These are phyloP conservation scores for Leuctra nigra DNA, from an alignment of 2,888 invertebrate genomes.

Conservation along the genomic window DNA sequence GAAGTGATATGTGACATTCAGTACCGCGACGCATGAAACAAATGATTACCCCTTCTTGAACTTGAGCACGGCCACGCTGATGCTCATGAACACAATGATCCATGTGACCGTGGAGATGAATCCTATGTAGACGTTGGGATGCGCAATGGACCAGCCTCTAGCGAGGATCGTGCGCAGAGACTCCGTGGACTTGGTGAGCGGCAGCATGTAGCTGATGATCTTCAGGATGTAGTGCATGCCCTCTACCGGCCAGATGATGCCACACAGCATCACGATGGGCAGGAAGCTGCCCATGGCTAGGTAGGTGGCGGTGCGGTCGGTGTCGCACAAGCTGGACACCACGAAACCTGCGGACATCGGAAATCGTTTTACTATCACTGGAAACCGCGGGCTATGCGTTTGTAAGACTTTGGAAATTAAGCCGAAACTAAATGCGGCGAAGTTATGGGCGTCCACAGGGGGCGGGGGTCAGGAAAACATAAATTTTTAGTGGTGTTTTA, in stretches of 20 bases:
- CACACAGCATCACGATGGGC: conserved; percentile 79
- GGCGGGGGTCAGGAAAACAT: no score
- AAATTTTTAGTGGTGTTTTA: no score
- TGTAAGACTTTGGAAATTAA: no score
- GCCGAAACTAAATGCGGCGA: no score
- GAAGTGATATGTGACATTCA: no score
- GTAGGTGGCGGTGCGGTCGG: conserved; percentile 78
- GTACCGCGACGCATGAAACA: no score
- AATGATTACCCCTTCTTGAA: conserved; percentile 82
- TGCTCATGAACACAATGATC: conserved; percentile 67
- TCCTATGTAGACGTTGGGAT: conserved; percentile 70
- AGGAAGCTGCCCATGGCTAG: conserved; percentile 78
- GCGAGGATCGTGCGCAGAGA: conserved; percentile 78
- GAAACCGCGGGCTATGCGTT: no score
- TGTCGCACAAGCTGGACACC: conserved; percentile 71
- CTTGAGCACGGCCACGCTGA: conserved; percentile 68
- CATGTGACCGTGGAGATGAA: conserved; percentile 72
- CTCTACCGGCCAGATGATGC: conserved; percentile 91
- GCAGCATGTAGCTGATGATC: conserved; percentile 66
- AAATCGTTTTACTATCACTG: no score
- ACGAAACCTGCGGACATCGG: conserved; percentile 70
- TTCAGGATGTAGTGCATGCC: conserved; percentile 75
- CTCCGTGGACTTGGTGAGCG: conserved; percentile 83
- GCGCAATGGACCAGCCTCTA: conserved; percentile 69
- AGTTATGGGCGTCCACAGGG: no score